Conservation (phyloP, 2,888 invertebrate species). For the Sycophila texana region DNA sequence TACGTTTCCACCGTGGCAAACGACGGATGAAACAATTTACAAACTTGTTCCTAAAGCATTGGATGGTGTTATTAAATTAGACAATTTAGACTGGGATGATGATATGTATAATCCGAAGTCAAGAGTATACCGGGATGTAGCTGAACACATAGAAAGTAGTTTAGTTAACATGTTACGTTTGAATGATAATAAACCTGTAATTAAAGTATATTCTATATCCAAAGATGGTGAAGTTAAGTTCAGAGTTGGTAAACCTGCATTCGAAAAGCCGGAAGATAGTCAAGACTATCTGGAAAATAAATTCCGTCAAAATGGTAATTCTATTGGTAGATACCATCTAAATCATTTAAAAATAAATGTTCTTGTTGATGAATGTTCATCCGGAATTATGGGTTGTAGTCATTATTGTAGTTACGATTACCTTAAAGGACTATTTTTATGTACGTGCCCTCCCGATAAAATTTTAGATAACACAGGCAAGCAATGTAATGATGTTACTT, state of each 20-base stretch:
- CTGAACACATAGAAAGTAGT: conserved; percentile 79
- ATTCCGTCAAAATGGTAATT: conserved; percentile 65
- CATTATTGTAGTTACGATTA: conserved; percentile 83
- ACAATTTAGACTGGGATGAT: conserved; percentile 81
- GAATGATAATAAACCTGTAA: conserved; percentile 59
- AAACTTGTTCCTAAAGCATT: conserved; percentile 82
- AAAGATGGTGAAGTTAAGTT: conserved; percentile 69
- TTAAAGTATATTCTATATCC: conserved; percentile 70
- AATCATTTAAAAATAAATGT: conserved; percentile 63
- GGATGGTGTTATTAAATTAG: conserved; percentile 82
- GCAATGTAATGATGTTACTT: conserved; percentile 72
- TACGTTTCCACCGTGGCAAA: conserved; percentile 69
- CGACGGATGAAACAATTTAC: conserved; percentile 70
- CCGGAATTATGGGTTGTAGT: conserved; percentile 82
- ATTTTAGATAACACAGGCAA: conserved; percentile 76
- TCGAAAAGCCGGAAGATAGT: conserved; percentile 63
- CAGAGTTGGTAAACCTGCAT: conserved; percentile 68
- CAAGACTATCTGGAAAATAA: conserved; percentile 67
- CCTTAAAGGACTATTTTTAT: conserved; percentile 80
- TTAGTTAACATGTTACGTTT: conserved; percentile 76
- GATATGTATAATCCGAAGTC: conserved; percentile 81
- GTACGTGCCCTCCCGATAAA: conserved; percentile 81
- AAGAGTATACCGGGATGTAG: conserved; percentile 80
- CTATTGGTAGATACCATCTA: conserved; percentile 68
- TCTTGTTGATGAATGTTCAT: conserved; percentile 81